Conservation (phyloP, 2,888 invertebrate species). For the Leucania comma region DNA sequence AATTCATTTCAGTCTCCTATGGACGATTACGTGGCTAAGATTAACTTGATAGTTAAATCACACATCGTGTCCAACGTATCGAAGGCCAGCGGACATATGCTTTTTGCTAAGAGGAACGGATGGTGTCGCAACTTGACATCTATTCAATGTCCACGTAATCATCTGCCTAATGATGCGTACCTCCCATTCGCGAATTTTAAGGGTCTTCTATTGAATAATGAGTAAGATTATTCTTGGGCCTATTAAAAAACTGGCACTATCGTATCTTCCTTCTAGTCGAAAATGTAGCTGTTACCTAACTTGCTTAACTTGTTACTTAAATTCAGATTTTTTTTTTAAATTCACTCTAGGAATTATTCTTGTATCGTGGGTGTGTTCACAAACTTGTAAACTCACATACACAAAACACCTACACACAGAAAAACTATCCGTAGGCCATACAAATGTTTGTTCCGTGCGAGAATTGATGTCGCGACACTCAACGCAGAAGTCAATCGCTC, state of each 20-base stretch:
- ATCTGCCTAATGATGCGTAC: conserved; percentile 73
- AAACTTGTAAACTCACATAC: too few species aligned
- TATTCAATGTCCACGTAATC: conserved; percentile 74
- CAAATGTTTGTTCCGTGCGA: too few species aligned
- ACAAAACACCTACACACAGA: too few species aligned
- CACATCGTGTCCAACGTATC: conserved; percentile 67
- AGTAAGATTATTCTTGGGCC: neutral
- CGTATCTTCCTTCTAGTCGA: neutral
- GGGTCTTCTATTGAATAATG: conserved; percentile 2
- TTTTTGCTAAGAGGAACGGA: conserved; percentile 81
- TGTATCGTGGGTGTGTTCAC: too few species aligned
- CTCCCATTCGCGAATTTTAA: conserved; percentile 55
- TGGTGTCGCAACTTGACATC: conserved; percentile 75
- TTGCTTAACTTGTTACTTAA: neutral
- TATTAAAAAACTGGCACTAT: neutral
- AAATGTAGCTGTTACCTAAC: neutral
- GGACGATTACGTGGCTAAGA: conserved; percentile 51
- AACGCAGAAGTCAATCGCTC: too few species aligned
- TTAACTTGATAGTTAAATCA: conserved; percentile 61
- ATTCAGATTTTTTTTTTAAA: neutral
- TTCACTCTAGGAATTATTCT: too few species aligned
- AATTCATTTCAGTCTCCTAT: conserved; percentile 39
- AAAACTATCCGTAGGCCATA: too few species aligned
- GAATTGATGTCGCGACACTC: too few species aligned
- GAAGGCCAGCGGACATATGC: conserved; percentile 81